Evolutionary conservation across 2,888 invertebrate species (phyloP).

Genomic region (Phlogophora meticulosa): DNA sequence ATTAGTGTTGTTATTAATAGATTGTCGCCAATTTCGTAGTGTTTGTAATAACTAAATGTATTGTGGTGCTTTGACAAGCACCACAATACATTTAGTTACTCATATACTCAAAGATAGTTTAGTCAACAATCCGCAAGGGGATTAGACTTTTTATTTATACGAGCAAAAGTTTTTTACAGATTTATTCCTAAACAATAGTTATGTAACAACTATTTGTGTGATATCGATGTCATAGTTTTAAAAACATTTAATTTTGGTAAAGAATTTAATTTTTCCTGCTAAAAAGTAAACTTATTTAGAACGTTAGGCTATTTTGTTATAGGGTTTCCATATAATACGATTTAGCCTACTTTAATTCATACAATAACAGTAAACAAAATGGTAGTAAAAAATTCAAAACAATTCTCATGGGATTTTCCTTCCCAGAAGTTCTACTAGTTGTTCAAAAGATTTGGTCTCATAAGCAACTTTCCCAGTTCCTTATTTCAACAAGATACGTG

Average conservation of each 20-base stretch:
- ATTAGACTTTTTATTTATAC: slow-evolving; percentile 53
- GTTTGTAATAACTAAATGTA: slow-evolving; percentile 50
- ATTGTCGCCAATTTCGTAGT: slow-evolving; percentile 61
- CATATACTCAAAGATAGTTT: slow-evolving; percentile 43
- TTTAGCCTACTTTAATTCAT: neutral
- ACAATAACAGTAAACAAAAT: too few species aligned
- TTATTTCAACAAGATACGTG: slow-evolving; percentile 46
- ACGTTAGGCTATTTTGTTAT: neutral
- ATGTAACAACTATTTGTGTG: slow-evolving; percentile 25
- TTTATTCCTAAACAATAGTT: slow-evolving; percentile 44
- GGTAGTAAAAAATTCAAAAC: neutral
- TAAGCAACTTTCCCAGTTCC: slow-evolving; percentile 45
- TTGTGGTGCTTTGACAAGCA: slow-evolving; percentile 17
- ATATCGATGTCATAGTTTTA: slow-evolving; percentile 7
- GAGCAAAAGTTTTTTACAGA: slow-evolving; percentile 12
- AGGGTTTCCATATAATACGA: neutral
- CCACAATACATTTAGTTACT: slow-evolving; percentile 35
- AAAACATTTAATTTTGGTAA: neutral
- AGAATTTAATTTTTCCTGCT: neutral
- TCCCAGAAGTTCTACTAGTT: neutral
- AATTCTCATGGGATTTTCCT: neutral
- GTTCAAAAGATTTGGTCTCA: slow-evolving; percentile 2
- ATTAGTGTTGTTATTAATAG: slow-evolving; percentile 54
- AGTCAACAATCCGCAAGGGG: slow-evolving; percentile 47
- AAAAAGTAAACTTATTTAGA: neutral